A percentile compares a stretch with the other conserved stretches of the same genome.
Conservation (phyloP, 2,797 vertebrate genomes). For the Darevskia mixta region DNA sequence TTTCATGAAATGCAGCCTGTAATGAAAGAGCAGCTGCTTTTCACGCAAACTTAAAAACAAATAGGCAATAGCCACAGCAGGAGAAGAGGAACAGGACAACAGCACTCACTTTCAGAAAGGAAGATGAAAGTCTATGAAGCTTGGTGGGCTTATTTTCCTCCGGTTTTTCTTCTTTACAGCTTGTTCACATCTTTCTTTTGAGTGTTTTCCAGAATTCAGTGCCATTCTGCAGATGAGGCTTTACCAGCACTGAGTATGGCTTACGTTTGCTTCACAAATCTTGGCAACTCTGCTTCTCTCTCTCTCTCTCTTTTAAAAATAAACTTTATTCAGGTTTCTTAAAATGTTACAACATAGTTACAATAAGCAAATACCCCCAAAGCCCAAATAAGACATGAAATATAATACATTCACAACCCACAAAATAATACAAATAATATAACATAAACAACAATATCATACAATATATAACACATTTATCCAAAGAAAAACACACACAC, state of each 20-base stretch:
- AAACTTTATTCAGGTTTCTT: no score
- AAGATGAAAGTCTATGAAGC: neutral
- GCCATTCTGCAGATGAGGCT: neutral
- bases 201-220: neutral
- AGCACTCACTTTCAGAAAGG: neutral
- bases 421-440: no score
- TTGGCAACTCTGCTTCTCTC: neutral
- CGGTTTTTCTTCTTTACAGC: neutral
- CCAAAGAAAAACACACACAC: no score
- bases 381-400: no score
- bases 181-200: neutral
- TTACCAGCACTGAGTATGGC: neutral
- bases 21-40: conserved; percentile 19
- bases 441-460: no score
- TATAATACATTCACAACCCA: no score
- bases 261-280: neutral
- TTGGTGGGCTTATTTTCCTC: neutral
- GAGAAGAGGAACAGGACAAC: neutral
- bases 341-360: no score
- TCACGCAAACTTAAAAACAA: neutral
- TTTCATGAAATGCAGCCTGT: conserved; percentile 15
- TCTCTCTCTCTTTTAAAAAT: no score
- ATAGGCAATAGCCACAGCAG: neutral
- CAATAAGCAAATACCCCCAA: no score
- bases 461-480: no score